phyloP scores from a whole-genome alignment of 2,888 invertebrate species.

The Sicus ferrugineus region DNA sequence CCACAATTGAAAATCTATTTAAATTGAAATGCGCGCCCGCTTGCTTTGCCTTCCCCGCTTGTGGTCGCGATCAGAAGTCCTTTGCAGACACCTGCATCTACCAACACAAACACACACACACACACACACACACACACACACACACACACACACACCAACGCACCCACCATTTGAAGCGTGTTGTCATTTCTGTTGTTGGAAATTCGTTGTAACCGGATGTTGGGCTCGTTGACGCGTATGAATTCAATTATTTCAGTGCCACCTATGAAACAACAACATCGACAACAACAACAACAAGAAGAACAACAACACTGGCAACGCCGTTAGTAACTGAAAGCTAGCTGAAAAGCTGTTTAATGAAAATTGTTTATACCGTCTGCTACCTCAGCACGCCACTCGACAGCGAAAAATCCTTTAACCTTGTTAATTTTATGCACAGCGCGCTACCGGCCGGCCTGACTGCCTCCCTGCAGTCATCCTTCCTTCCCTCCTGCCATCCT shows the following conservation, averaged over 20 bases:
- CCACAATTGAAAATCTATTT: conserved; percentile 63
- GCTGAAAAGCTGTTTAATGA: conserved; percentile 42
- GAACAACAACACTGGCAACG: conserved; percentile 36
- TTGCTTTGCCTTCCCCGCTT: neutral
- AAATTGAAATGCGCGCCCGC: conserved; percentile 48
- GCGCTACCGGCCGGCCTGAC: conserved; percentile 31
- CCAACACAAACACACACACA: too few species aligned
- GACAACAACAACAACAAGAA: conserved; percentile 37
- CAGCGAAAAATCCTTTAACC: conserved; percentile 42
- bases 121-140: too few species aligned
- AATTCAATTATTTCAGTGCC: conserved; percentile 61
- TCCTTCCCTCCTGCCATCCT: neutral
- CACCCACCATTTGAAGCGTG: conserved; percentile 13
- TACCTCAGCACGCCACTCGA: conserved; percentile 21
- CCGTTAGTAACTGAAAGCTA: neutral
- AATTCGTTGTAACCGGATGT: conserved; percentile 40
- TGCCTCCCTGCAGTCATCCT: conserved; percentile 18
- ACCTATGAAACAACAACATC: conserved; percentile 49
- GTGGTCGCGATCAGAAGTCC: neutral
- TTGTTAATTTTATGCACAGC: conserved; percentile 57
- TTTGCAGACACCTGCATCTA: too few species aligned
- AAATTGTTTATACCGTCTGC: conserved; percentile 43
- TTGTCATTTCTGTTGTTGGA: conserved; percentile 42
- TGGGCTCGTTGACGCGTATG: conserved; percentile 59
- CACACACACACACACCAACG: too few species aligned